Base-by-base conservation (phyloP, 2,888 invertebrate species). In the Branchinecta sandiegonensis region DNA sequence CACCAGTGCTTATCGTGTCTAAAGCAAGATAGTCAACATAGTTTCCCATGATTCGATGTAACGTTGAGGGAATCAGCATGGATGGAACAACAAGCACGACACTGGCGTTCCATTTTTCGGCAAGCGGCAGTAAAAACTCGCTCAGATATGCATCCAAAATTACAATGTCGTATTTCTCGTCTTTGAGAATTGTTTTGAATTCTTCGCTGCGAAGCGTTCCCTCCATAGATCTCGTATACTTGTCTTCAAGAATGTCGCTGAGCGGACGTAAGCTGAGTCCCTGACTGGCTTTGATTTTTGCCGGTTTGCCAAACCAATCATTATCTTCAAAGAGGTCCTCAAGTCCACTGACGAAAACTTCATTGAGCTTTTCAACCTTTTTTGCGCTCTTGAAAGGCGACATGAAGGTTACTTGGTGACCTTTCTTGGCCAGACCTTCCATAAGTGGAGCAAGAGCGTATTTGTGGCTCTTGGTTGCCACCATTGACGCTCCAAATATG, bases 401-500 rank as follows among this genome's bases (percentile, higher is more conserved):
- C 23, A 56, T 56, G n/a, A 56, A 17, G 63, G 23, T 23, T 9
- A 56, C 63, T 56, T 56, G 14, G 23, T 56, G 63, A 23, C 63
- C 63, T 56, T 23, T 56, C 9, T 23, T 56, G 63, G 63, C 63
- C 10, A 56, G 63, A 10, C 8, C 63, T 23, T 56, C 63, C 63
- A 56, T 23, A 17, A 56, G 63, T 9, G 63, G 63, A n/a, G 23
- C 23, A 23, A 56, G 23, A 56, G 23, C 63, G 23, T 56, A 56
- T 23, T 56, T 56, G 63, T 56, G 63, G 63, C 63, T 56, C 23
- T 56, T 56, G 63, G 63, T 56, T 10, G 63, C 63, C n/a, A 56
- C 63, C n/a, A n/a, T 17, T n/a, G 63, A 56, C 10, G 63, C 63
- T 8, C 14, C 63, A 23, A 56, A 23, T 56, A 56, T 56, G n/a